phyloP scores from a whole-genome alignment of 2,888 invertebrate species.

The Salpingus planirostris region DNA sequence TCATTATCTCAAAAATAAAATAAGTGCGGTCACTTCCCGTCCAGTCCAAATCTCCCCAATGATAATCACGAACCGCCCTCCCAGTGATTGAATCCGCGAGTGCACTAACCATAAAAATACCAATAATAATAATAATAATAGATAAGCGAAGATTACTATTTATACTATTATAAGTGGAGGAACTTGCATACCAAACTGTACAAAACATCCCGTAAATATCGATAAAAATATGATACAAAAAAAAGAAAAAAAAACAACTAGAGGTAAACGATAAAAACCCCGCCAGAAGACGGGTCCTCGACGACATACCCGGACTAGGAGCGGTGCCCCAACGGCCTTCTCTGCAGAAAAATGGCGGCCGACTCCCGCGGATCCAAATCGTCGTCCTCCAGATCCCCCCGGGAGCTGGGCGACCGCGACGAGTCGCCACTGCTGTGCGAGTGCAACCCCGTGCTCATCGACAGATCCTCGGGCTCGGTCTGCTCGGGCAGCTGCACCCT shows the following conservation, averaged over 20 bases:
- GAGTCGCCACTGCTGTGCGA: conserved; percentile 45
- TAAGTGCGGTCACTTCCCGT: too few relatives aligned
- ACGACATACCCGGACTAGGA: conserved; percentile 33
- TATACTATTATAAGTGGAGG: conserved; percentile 34
- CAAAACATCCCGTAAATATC: conserved; percentile 16
- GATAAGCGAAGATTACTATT: too few relatives aligned
- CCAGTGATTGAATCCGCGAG: too few relatives aligned
- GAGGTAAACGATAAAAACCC: conserved; percentile 27
- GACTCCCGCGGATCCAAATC: conserved; percentile 48
- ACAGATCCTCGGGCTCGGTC: conserved; percentile 86
- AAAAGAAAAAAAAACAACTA: too few relatives aligned
- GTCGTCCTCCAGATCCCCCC: conserved; percentile 42
- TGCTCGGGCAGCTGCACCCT: conserved; percentile 59
- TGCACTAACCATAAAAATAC: too few relatives aligned
- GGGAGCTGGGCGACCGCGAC: conserved; percentile 40
- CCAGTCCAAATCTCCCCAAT: too few relatives aligned
- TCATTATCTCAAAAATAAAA: conserved; percentile 9
- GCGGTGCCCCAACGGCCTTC: conserved; percentile 22
- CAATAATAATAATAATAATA: too few relatives aligned
- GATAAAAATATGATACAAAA: too few relatives aligned
- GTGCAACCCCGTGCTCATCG: conserved; percentile 53
- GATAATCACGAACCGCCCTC: too few relatives aligned
- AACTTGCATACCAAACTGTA: conserved; percentile 42
- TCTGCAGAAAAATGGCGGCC: conserved; percentile 44
- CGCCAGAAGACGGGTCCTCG: conserved; percentile 19